These are phyloP conservation scores for Corapipo altera DNA, from an alignment of 2,113 vertebrate genomes.

Conservation along the genomic window DNA sequence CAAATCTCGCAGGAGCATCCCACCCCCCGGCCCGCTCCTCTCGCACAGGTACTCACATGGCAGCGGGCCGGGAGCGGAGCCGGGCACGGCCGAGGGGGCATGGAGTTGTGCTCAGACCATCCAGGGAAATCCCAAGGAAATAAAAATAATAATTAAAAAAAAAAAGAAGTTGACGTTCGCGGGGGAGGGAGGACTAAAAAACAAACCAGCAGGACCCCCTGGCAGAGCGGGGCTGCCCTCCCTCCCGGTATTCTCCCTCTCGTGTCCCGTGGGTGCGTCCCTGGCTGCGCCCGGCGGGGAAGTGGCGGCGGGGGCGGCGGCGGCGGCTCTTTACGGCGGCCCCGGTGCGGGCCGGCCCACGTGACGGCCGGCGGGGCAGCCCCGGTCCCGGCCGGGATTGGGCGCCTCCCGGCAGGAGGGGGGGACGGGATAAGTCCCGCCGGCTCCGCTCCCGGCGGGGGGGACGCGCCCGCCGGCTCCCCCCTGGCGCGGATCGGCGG, in stretches of 20 bases:
- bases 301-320: slow-evolving; percentile 58
- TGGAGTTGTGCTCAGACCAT: not conserved
- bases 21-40: not conserved
- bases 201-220: too few relatives aligned
- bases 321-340: slow-evolving; percentile 70
- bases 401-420: not conserved
- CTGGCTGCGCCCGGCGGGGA: slow-evolving; percentile 75
- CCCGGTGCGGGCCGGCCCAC: slow-evolving; percentile 73
- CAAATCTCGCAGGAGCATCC: not conserved
- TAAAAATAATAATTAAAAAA: not conserved
- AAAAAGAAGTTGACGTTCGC: not conserved
- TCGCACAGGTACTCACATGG: slow-evolving; percentile 43
- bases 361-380: slow-evolving; percentile 76
- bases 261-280: slow-evolving; percentile 40
- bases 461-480: not conserved
- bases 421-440: not conserved
- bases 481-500: not conserved
- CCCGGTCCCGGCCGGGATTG: slow-evolving; percentile 31
- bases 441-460: not conserved
- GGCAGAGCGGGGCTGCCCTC: not conserved
- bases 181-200: not conserved
- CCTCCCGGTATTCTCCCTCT: not conserved
- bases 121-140: slow-evolving; percentile 8
- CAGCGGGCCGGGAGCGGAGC: not conserved
- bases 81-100: not conserved